Evolutionary conservation across 2,113 vertebrate species (phyloP), one percentile per base, ranked within the genome.

Genomic region (Rattus norvegicus): DNA sequence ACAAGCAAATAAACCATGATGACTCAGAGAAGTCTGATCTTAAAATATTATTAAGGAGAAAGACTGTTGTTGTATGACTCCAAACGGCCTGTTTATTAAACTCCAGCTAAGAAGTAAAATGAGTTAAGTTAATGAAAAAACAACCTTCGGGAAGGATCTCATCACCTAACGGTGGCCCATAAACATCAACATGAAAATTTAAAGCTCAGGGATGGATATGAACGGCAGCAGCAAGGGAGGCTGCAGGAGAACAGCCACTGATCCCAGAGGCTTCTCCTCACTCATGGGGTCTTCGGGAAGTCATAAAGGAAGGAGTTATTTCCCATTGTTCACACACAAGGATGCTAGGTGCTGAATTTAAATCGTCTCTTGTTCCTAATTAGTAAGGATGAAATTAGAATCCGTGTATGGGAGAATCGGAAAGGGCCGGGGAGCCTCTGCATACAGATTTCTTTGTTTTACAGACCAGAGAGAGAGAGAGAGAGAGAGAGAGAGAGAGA

Each of bases 41-140:
- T 92, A 91, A 95, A 97, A 96, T 95, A 97, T 95, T 89, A 75
- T 79, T 91, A 83, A 92, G 92, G 94, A 39, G 54, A 49, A 86
- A 67, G 81, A 61, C 86, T 84, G 76, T 24, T 92, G 97, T 94
- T 92, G 97, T 94, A 97, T 91, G 92, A 94, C 81, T 96, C 2
- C 49, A 33, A 43, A 24, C 49, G 0, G 0, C 8, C 26, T 8
- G 86, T 90, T 97, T 97, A 96, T 97, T 97, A 97, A 97, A 97
- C 73, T 61, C 85, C 39, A 86, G 94, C 96, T 95, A 97, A 97
- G 95, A 97, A 97, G 96, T 96, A 84, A 97, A 96, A 97, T 95
- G 97, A 97, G 97, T 97, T 95, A 95, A 97, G 97, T 85, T 98
- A 97, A 98, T 98, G 89, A 94, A 96, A 95, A 97, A 97, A 84